Evolutionary conservation across 2,797 vertebrate species (phyloP).

Genomic region (Podarcis siculus): DNA sequence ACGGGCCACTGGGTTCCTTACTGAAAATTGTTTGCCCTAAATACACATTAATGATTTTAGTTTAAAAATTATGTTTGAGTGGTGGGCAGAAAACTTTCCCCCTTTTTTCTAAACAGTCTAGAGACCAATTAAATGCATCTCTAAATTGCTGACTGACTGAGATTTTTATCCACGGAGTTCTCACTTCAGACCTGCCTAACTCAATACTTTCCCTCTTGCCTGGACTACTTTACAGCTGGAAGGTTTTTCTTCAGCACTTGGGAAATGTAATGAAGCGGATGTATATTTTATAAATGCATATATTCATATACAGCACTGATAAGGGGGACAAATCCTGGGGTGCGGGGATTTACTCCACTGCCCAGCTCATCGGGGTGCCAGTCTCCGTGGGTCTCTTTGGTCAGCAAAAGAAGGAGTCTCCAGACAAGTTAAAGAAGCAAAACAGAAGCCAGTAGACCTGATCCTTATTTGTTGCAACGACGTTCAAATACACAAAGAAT

Average conservation of each 20-base stretch:
- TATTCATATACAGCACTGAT: not conserved
- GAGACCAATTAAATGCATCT: constrained; percentile 4
- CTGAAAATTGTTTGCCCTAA: not conserved
- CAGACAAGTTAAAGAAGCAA: too few species aligned
- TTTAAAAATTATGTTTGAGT: not conserved
- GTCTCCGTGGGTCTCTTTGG: too few species aligned
- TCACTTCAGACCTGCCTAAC: not conserved
- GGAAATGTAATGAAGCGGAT: constrained; percentile 1
- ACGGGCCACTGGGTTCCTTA: not conserved
- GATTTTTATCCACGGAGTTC: not conserved
- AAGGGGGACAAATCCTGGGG: too few species aligned
- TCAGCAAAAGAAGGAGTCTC: too few species aligned
- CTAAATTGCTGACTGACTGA: not conserved
- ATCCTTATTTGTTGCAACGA: too few species aligned
- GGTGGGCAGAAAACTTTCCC: not conserved
- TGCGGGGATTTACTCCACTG: too few species aligned
- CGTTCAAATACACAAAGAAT: too few species aligned
- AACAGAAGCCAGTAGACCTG: too few species aligned
- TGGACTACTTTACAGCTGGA: not conserved
- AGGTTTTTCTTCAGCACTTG: constrained; percentile 2
- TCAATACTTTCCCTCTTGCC: not conserved
- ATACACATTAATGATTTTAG: not conserved
- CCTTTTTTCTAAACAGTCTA: not conserved
- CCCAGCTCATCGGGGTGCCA: too few species aligned
- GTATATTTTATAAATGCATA: not conserved